Conservation (phyloP, 2,888 invertebrate species). For the Epiblema foenella region DNA sequence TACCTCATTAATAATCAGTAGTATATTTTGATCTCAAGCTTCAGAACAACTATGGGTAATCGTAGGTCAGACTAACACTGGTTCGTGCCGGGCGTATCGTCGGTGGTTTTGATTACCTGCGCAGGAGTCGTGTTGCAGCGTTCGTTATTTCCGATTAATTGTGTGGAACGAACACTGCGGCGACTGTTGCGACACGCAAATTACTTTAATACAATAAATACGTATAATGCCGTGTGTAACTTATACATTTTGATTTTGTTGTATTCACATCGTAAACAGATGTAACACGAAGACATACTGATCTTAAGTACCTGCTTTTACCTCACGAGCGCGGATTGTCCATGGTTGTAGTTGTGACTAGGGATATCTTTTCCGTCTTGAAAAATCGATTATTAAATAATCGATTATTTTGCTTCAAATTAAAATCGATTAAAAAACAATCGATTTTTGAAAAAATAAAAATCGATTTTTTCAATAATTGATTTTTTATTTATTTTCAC, state of each 20-base stretch:
- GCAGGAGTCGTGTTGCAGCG: constrained; percentile 70
- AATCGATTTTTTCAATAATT: too few relatives aligned
- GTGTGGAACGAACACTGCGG: constrained; percentile 77
- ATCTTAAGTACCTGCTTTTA: too few relatives aligned
- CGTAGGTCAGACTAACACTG: neutral
- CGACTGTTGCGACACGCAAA: constrained; percentile 58
- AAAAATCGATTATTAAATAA: too few relatives aligned
- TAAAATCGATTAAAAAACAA: too few relatives aligned
- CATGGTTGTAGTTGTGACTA: too few relatives aligned
- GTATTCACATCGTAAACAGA: neutral
- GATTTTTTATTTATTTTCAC: too few relatives aligned
- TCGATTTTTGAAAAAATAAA: too few relatives aligned
- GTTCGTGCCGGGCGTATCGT: neutral
- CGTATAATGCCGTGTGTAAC: constrained; percentile 16
- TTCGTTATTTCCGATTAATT: constrained; percentile 82
- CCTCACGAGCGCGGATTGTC: too few relatives aligned
- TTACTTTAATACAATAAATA: constrained; percentile 43
- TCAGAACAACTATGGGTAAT: neutral
- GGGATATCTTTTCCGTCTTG: too few relatives aligned
- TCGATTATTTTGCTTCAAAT: too few relatives aligned
- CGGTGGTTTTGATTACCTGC: neutral
- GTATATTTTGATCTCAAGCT: neutral
- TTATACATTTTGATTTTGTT: neutral
- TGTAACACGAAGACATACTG: neutral
- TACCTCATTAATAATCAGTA: neutral